A percentile compares a stretch with the other conserved stretches of the same genome.
These are phyloP conservation scores for Pelvicachromis taeniatus DNA, from an alignment of 2,113 vertebrate genomes.

Conservation along the genomic window DNA sequence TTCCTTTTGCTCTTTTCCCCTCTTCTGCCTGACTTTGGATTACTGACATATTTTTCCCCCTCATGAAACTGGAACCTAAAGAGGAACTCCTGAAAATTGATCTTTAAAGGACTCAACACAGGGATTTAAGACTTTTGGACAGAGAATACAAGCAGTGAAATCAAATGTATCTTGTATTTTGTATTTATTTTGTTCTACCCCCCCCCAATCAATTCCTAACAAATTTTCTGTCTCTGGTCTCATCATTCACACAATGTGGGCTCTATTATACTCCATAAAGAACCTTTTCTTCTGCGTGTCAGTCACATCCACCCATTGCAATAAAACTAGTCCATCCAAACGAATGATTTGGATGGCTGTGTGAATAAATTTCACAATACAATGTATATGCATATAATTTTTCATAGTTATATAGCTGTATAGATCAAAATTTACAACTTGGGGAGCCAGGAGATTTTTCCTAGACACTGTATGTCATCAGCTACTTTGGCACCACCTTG, in stretches of 20 bases:
- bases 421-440: not conserved
- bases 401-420: not conserved
- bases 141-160: not conserved
- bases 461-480: no score
- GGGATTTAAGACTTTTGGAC: not conserved
- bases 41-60: not conserved
- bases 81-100: not conserved
- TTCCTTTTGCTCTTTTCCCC: not conserved
- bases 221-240: not conserved
- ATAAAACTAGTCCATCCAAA: not conserved
- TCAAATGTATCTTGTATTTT: not conserved
- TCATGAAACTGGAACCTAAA: rapidly evolving
- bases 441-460: no score
- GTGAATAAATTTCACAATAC: not conserved
- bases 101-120: not conserved
- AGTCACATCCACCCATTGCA: not conserved
- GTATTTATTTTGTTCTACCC: not conserved
- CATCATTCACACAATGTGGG: not conserved
- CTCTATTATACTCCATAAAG: not conserved
- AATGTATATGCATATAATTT: not conserved
- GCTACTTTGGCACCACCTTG: no score
- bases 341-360: not conserved
- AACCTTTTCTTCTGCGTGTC: not conserved
- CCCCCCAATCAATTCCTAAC: no score
- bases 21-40: not conserved